Base-by-base conservation (phyloP, 2,888 invertebrate species). In the Rhagium mordax region DNA sequence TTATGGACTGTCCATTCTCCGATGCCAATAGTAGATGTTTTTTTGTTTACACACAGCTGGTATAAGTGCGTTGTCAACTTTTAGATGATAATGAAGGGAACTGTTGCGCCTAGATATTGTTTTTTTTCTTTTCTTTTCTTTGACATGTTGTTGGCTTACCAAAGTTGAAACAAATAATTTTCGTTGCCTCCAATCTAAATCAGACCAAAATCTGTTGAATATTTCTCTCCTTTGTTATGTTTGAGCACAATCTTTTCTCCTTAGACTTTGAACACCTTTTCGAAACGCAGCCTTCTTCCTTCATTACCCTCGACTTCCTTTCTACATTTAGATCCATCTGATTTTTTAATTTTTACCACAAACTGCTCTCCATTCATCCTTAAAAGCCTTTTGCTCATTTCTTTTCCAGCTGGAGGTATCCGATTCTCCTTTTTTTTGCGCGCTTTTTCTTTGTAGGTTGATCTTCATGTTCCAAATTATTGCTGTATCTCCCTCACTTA, bases 1-100 rank as follows among this genome's bases (percentile, higher is more conserved):
- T 49, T 51, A 24, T 68, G 59, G 6, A 68, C 68, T n/a, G 24
- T 68, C 13, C 55, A 68, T 16, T 20, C 8, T 27, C 68, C 59
- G 8, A 68, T 13, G 3, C 59, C 68, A 60, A 68, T 27, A 13
- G 47, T 68, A 21, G 3, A 68, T n/a, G 60, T 49, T 60, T 49
- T 59, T 60, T 27, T 60, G 59, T 48, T 24, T 47, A 27, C 59
- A 68, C n/a, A n/a, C n/a, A 29, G 60, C 60, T 1, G 29, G 29
- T 7, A 33, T 8, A 7, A 33, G 8, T 8, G 29, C 4, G 29
- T 48, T n/a, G 15, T 48, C 3, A 2, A n/a, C 16, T 16, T 16
- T 48, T 7, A 48, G 15, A 48, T 16, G 7, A 15, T 48, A 48
- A 48, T 5, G 15, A 15, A 48, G 15, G 5, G n/a, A 7, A n/a